Conservation (phyloP, 2,888 invertebrate genomes). For the Anorthoa munda region DNA sequence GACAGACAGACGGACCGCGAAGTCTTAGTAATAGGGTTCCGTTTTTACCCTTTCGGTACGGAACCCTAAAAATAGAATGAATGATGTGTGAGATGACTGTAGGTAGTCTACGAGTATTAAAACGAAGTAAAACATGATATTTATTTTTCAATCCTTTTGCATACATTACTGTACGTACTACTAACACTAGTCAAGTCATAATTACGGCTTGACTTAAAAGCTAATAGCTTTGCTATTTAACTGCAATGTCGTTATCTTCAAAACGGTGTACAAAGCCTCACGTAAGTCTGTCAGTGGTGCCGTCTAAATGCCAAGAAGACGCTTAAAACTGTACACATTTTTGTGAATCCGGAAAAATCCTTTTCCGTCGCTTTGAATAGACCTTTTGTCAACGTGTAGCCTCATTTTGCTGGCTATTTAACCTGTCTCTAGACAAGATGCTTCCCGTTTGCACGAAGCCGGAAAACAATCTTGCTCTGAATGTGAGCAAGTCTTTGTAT, state of each 20-base stretch:
- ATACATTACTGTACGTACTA: not conserved
- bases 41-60: no score
- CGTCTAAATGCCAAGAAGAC: slow-evolving; percentile 9
- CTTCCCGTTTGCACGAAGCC: slow-evolving; percentile 25
- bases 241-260: not conserved
- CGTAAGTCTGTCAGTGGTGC: not conserved
- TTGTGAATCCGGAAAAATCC: slow-evolving; percentile 3
- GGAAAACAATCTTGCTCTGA: slow-evolving; percentile 38
- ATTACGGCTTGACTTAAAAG: not conserved
- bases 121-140: not conserved
- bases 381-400: slow-evolving; percentile 28
- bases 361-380: slow-evolving; percentile 21
- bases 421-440: slow-evolving; percentile 13
- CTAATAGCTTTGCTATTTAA: not conserved
- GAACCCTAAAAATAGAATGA: not conserved
- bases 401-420: slow-evolving; percentile 44
- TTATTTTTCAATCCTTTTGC: not conserved
- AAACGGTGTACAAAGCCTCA: slow-evolving; percentile 1
- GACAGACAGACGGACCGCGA: no score
- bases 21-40: no score
- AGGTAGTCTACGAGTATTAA: no score
- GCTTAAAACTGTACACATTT: slow-evolving; percentile 16
- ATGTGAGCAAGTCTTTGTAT: not conserved
- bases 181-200: not conserved
- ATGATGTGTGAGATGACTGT: not conserved